These are phyloP conservation scores for Cyprinus carpio DNA, from an alignment of 2,113 vertebrate genomes.

Conservation along the genomic window DNA sequence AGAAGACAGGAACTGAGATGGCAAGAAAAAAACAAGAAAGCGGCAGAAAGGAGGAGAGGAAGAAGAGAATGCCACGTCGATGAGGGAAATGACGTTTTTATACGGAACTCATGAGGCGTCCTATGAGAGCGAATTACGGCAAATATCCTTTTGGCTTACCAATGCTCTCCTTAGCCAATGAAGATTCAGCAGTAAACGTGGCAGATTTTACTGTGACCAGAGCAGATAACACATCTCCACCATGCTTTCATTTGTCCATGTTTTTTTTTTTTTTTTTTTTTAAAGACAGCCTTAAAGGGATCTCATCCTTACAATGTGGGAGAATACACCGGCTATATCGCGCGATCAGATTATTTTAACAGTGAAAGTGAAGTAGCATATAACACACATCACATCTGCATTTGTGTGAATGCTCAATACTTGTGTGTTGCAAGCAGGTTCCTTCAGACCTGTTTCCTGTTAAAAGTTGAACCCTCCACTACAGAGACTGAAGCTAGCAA, in stretches of 20 bases:
- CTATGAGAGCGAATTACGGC: not conserved
- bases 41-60: not conserved
- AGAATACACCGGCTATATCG: not conserved
- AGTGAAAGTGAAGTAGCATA: not conserved
- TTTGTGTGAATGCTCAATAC: constrained; percentile 26
- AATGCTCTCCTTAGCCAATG: not conserved
- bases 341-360: not conserved
- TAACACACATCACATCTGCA: not conserved
- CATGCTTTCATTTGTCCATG: not conserved
- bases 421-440: constrained; percentile 48
- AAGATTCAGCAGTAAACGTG: constrained; percentile 11
- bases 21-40: not conserved
- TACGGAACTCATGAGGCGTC: not conserved
- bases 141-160: constrained; percentile 4
- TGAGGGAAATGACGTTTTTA: not conserved
- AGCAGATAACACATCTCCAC: not conserved
- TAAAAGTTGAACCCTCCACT: constrained; percentile 87
- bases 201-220: not conserved
- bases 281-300: not conserved
- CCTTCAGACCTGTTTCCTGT: constrained; percentile 85
- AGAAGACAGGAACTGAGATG: not conserved
- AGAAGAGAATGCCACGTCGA: constrained; percentile 5
- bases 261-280: too few species aligned
- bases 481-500: constrained; percentile 82
- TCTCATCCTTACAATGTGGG: not conserved